Percentiles rank a stretch among this genome's conserved stretches.
phyloP scores from a whole-genome alignment of 1,140 invertebrate species.

The Metopolophium dirhodum region DNA sequence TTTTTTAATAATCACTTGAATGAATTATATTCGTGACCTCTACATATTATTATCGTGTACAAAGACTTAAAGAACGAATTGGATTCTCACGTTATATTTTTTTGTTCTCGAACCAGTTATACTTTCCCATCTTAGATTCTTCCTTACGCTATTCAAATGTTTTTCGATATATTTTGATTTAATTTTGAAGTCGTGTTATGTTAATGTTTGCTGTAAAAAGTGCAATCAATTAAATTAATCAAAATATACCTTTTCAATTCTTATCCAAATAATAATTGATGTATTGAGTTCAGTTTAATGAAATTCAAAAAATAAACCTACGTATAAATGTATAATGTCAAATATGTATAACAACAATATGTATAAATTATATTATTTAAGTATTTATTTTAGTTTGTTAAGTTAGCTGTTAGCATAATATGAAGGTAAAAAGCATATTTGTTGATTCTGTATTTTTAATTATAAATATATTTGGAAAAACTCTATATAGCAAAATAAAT shows the following conservation, averaged over 20 bases:
- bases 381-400: not conserved
- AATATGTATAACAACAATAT: too few species aligned
- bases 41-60: slow-evolving; percentile 40
- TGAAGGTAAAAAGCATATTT: too few species aligned
- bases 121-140: slow-evolving; percentile 23
- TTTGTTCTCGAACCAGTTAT: slow-evolving; percentile 26
- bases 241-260: not conserved
- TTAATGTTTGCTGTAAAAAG: not conserved
- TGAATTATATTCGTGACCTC: slow-evolving; percentile 42
- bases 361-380: not conserved
- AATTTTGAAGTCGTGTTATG: not conserved
- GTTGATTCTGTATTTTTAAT: too few species aligned
- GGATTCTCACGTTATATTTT: slow-evolving; percentile 40
- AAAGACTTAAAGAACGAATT: slow-evolving; percentile 33
- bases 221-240: not conserved
- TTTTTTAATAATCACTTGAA: slow-evolving; percentile 35
- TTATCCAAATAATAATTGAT: not conserved
- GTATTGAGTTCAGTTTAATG: not conserved
- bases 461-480: not conserved
- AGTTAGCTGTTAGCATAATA: too few species aligned
- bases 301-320: not conserved
- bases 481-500: not conserved
- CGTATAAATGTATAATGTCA: not conserved
- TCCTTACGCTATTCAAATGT: slow-evolving; percentile 7
- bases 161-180: slow-evolving; percentile 29